phyloP scores from a whole-genome alignment of 2,797 vertebrate species.

The Kryptolebias ocellatus region DNA sequence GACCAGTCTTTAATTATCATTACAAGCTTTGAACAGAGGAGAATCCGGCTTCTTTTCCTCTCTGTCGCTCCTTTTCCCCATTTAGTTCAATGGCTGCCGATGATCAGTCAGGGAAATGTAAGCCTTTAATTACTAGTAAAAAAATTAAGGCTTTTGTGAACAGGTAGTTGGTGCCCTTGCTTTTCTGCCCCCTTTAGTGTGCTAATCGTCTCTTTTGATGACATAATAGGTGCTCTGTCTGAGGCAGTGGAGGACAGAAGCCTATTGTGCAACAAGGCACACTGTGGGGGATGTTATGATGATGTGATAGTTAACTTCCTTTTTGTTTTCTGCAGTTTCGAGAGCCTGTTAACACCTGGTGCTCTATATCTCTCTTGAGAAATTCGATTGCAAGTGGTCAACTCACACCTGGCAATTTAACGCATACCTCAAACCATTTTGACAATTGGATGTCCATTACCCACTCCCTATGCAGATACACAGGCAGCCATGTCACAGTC shows the following conservation, averaged over 20 bases:
- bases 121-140: constrained; percentile 81
- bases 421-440: too few relatives aligned
- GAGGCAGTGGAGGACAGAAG: constrained; percentile 43
- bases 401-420: too few relatives aligned
- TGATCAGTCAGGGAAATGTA: constrained; percentile 73
- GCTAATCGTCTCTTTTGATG: constrained; percentile 78
- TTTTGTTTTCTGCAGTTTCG: neutral
- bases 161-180: constrained; percentile 74
- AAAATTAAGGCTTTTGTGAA: constrained; percentile 75
- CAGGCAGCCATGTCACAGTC: too few relatives aligned
- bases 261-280: constrained; percentile 46
- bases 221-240: constrained; percentile 78
- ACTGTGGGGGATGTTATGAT: constrained; percentile 52
- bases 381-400: too few relatives aligned
- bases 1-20: constrained; percentile 76
- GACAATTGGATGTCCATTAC: too few relatives aligned
- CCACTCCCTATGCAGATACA: too few relatives aligned
- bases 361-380: too few relatives aligned
- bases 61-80: constrained; percentile 53
- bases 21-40: constrained; percentile 72
- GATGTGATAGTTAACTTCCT: constrained; percentile 51
- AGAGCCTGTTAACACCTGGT: neutral
- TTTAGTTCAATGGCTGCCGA: constrained; percentile 70
- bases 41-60: constrained; percentile 62
- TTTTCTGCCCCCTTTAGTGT: constrained; percentile 69